Evolutionary conservation across 2,888 invertebrate species (phyloP), one percentile per base, ranked within the genome.

Genomic region (Drosophila putrida): DNA sequence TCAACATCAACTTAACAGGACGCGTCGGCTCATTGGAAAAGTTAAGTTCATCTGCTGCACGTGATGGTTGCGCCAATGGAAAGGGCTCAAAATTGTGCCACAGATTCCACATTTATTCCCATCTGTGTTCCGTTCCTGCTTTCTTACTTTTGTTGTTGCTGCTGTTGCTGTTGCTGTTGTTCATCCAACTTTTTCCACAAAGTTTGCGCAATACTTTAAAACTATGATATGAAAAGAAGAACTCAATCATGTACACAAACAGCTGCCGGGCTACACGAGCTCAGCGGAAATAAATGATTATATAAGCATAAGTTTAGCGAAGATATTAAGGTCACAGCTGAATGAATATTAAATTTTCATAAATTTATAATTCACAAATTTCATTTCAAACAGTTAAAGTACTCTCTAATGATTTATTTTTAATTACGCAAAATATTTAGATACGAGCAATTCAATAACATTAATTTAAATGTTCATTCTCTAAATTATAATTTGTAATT

Each of bases 31-130:
- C 78, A 81, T 82, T 75, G 80, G 66, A 75, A 80, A 81, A 80
- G 81, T 78, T 83, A 68, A 78, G 68, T 83, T 83, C 75, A 82
- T 81, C 81, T 78, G 64, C 65, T 47, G 75, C 66, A 83, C 81
- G 81, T 80, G 83, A 75, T 75, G 71, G 38, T 61, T 41, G 44
- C 39, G 41, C 43, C 58, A 71, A 55, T 69, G 27, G 62, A 61
- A 47, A 38, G 57, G 46, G 44, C 53, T 57, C 27, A 36, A 9
- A 43, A 58, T 9, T 33, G 28, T 47, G 43, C 43, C 33, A 27
- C 28, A 39, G 5, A 9, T 35, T 11, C 35, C 35, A 10, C 35
- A 35, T 33, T 11, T 33, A 9, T 11, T 33, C 31, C 47, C 47
- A 49, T 11, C 47, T 49, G 47, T 33, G 15, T 25, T 55, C 25